phyloP scores from a whole-genome alignment of 2,797 vertebrate genomes.

The Heliangelus exortis region DNA sequence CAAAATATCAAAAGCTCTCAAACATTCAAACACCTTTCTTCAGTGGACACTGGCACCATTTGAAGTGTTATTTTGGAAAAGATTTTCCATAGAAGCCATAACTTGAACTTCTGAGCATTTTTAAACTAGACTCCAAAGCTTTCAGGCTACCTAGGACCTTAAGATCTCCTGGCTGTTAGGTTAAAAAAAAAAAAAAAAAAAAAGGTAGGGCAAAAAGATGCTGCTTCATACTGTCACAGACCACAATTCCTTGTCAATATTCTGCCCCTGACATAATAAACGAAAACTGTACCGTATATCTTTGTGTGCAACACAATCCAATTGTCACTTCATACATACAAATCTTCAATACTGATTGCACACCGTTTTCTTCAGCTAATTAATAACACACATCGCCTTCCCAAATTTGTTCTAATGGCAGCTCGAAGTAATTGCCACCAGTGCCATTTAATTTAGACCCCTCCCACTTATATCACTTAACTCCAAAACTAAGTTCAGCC shows the following conservation, averaged over 20 bases:
- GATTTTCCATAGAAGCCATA: not conserved
- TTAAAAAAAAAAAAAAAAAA: not conserved
- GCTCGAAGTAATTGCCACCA: not conserved
- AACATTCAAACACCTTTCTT: not conserved
- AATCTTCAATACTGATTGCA: not conserved
- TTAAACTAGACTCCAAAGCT: not conserved
- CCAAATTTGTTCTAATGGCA: not conserved
- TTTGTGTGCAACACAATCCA: not conserved
- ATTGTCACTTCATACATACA: not conserved
- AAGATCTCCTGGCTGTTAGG: not conserved
- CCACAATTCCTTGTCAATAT: not conserved
- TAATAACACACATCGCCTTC: not conserved
- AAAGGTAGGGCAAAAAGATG: not conserved
- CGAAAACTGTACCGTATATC: not conserved
- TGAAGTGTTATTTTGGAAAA: not conserved
- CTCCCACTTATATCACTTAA: not conserved
- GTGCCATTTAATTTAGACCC: not conserved
- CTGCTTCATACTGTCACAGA: not conserved
- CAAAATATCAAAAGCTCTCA: rapidly evolving
- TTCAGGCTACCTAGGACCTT: not conserved
- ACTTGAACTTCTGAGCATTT: not conserved
- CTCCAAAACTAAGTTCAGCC: conserved; percentile 19
- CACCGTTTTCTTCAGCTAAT: not conserved
- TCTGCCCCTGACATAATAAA: not conserved
- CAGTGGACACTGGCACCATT: not conserved